A percentile compares a stretch with the other conserved stretches of the same genome.
phyloP scores from a whole-genome alignment of 2,797 vertebrate genomes.

The Pterois miles region DNA sequence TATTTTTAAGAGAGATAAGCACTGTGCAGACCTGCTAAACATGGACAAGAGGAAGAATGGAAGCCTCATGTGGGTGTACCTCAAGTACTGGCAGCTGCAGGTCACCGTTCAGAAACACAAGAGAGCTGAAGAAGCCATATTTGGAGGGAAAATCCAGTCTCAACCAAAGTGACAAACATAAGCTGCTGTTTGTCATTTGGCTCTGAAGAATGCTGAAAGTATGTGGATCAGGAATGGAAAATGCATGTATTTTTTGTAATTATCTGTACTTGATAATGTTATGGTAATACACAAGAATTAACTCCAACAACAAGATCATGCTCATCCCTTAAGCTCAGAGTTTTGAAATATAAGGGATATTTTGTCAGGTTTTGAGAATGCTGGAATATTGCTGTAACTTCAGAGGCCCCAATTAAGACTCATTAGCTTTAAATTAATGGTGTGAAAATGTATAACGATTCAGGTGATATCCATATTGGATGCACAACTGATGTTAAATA shows the following conservation, averaged over 20 bases:
- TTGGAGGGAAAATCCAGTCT: slow-evolving; percentile 54
- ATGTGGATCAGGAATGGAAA: slow-evolving; percentile 25
- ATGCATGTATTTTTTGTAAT: neutral
- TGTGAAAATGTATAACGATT: neutral
- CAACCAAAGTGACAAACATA: slow-evolving; percentile 57
- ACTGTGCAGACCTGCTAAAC: slow-evolving; percentile 90
- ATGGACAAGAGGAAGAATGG: slow-evolving; percentile 90
- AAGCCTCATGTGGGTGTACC: slow-evolving; percentile 96
- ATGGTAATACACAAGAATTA: slow-evolving; percentile 4
- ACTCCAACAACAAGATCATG: neutral
- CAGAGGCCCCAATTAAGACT: neutral
- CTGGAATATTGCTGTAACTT: neutral
- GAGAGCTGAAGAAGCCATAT: slow-evolving; percentile 85
- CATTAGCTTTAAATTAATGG: slow-evolving; percentile 21
- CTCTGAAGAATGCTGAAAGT: slow-evolving; percentile 16
- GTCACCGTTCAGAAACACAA: slow-evolving; percentile 89
- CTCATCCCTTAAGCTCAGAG: neutral
- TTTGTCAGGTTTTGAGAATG: slow-evolving; percentile 2
- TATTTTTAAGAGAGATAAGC: slow-evolving; percentile 93
- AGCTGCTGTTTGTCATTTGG: slow-evolving; percentile 22
- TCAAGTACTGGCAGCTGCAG: slow-evolving; percentile 93
- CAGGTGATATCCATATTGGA: slow-evolving; percentile 24
- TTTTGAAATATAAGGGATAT: neutral
- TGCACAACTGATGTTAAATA: slow-evolving; percentile 1
- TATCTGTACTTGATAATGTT: slow-evolving; percentile 17